Base-by-base conservation (phyloP, 2,888 invertebrate genomes). In the Rhogogaster chlorosoma region DNA sequence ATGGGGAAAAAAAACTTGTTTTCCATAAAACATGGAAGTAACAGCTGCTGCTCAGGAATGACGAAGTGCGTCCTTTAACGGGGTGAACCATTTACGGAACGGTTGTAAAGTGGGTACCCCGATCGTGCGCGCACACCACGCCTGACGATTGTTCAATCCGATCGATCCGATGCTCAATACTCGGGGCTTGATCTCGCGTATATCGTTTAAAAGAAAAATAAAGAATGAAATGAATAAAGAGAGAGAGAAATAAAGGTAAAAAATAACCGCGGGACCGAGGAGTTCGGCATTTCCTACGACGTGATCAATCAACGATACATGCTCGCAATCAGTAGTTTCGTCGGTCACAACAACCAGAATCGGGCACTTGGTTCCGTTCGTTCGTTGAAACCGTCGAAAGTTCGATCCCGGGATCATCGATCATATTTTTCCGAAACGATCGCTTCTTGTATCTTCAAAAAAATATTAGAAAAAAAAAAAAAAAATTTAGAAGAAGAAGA, bases 301-400 rank as follows among this genome's bases (percentile, higher is more conserved):
- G 87, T 86, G 87, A 88, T 88, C 87, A 86, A 88, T 88, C 87
- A 88, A 88, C 87, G 87, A 85, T 87, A 87, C 73, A 85, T 53
- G 84, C 67, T 42, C 32, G 80, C 57, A 61, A 80, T 83, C 67
- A 45, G 83, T 49, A 64, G 42, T 64, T 67, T 64, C 64, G 83
- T 26, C 67, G 67, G 49, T 67, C 67, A 83, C 42, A 80, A 73
- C 42, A 73, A 73, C 71, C 71, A 42, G 71, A 42, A 73, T 73
- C 32, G 5, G 61, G 61, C n/a, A 80, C 36, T 36, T 6, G 38
- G 80, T 36, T 80, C 22, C 26, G 80, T 57, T 29, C 26, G 80
- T 57, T 29, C 22, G 49, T 22, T n/a, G n/a, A 70, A 83, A 80
- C n/a, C 38, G 26, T 83, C 18, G 9, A 67, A 45, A 83, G 42